phyloP scores from a whole-genome alignment of 2,888 invertebrate genomes.

The Tenthredo distinguenda region DNA sequence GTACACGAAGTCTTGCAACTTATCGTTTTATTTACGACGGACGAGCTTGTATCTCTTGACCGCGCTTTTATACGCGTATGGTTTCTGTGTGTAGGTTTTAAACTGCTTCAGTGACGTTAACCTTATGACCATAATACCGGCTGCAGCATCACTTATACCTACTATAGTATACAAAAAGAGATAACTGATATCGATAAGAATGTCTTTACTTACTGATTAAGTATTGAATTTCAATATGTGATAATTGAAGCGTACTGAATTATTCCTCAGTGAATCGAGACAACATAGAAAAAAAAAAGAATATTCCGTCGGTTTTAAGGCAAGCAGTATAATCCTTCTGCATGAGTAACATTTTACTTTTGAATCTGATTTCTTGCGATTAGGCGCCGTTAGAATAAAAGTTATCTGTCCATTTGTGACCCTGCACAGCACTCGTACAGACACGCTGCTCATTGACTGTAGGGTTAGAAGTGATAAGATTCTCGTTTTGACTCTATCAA shows the following conservation, averaged over 20 bases:
- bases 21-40: conserved; percentile 36
- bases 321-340: not conserved
- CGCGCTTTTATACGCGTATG: not conserved
- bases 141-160: not conserved
- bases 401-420: not conserved
- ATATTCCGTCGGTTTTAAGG: not conserved
- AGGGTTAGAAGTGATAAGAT: not conserved
- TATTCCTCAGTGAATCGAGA: not conserved
- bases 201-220: not conserved
- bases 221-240: not conserved
- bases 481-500: not conserved
- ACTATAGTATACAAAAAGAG: not conserved
- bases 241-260: not conserved
- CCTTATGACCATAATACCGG: conserved; percentile 33
- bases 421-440: not conserved
- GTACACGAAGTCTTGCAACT: not conserved
- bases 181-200: conserved; percentile 26
- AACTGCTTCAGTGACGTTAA: conserved; percentile 10
- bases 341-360: not conserved
- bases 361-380: not conserved
- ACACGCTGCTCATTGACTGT: not conserved
- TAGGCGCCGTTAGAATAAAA: not conserved
- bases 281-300: not conserved
- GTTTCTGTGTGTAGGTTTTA: not conserved
- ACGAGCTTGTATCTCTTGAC: not conserved